Conservation (phyloP, 2,888 invertebrate genomes). For the Aphodius granarius region DNA sequence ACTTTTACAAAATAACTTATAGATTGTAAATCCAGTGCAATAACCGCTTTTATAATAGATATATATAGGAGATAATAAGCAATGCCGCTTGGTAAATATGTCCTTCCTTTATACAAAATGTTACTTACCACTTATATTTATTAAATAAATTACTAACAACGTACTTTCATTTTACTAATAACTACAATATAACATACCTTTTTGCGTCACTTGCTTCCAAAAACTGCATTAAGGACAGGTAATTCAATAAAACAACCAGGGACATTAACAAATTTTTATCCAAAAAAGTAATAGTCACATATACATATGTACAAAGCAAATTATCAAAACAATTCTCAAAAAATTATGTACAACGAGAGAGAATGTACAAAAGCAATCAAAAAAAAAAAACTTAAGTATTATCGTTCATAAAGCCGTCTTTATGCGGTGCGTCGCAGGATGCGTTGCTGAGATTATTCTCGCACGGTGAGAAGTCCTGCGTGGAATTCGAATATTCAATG, state of each 20-base stretch:
- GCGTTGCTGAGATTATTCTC: constrained; percentile 13
- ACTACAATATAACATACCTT: no score
- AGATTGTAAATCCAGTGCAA: background rate
- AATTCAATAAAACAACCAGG: background rate
- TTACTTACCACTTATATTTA: constrained; percentile 8
- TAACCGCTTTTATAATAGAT: background rate
- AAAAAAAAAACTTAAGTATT: constrained; percentile 14
- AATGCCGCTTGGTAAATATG: constrained; percentile 2
- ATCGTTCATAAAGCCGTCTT: background rate
- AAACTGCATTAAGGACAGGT: no score
- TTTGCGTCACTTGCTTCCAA: no score
- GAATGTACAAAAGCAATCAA: constrained; percentile 23
- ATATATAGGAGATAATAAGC: constrained; percentile 2
- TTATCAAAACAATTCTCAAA: constrained; percentile 26
- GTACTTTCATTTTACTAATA: no score
- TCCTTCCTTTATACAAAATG: background rate
- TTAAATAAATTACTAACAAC: background rate
- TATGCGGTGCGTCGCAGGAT: background rate
- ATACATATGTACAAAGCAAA: constrained; percentile 29
- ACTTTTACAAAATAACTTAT: constrained; percentile 19
- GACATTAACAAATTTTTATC: constrained; percentile 24
- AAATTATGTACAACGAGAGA: constrained; percentile 29
- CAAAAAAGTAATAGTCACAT: constrained; percentile 30
- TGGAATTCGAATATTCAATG: constrained; percentile 14
- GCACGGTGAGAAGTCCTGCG: constrained; percentile 15